Evolutionary conservation across 2,888 invertebrate species (phyloP).

Genomic region (Cinara cedri): DNA sequence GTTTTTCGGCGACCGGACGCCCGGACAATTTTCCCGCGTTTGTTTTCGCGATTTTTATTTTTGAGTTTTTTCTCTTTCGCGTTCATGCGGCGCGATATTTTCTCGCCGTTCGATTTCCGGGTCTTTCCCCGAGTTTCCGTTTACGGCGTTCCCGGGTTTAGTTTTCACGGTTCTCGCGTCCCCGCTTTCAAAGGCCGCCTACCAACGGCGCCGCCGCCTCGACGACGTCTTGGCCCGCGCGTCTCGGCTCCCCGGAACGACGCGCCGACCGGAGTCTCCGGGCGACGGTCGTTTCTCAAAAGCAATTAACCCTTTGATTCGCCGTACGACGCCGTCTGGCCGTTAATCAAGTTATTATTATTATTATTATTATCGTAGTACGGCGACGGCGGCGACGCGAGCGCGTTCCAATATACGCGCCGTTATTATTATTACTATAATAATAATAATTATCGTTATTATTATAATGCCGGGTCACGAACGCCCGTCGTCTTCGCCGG

Average conservation of each 20-base stretch:
- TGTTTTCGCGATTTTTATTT: too few species aligned
- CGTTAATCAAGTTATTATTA: conserved; percentile 29
- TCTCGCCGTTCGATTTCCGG: too few species aligned
- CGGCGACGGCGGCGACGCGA: neutral
- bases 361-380: neutral
- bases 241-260: neutral
- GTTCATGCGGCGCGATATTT: too few species aligned
- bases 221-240: neutral
- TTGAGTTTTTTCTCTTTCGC: too few species aligned
- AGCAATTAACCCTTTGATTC: conserved; percentile 28
- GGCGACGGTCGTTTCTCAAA: neutral
- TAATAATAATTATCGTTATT: too few species aligned
- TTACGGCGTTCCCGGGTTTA: too few species aligned
- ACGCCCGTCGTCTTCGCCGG: neutral
- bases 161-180: too few species aligned
- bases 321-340: neutral
- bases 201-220: conserved; percentile 14
- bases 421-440: conserved; percentile 18
- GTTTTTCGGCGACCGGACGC: too few species aligned
- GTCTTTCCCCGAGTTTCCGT: too few species aligned
- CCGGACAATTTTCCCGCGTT: too few species aligned
- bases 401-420: neutral
- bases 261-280: neutral
- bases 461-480: conserved; percentile 35
- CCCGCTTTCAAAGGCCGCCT: neutral